phyloP scores from a whole-genome alignment of 2,113 vertebrate species.

The Aspiorhynchus laticeps region DNA sequence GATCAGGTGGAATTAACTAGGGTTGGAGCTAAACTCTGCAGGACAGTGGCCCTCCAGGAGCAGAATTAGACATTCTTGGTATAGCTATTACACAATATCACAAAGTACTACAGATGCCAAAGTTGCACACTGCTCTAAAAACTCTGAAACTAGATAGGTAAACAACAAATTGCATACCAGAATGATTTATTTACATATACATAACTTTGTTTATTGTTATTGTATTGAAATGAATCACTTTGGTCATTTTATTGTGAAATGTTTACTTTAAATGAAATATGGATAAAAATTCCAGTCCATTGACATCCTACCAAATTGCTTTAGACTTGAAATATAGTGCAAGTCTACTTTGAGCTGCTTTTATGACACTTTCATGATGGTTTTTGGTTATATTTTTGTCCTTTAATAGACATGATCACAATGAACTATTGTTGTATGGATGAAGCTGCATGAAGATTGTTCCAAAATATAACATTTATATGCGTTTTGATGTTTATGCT shows the following conservation, averaged over 20 bases:
- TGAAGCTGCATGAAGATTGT: no score
- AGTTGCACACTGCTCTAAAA: not conserved
- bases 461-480: not conserved
- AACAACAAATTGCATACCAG: not conserved
- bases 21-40: not conserved
- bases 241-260: not conserved
- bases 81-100: not conserved
- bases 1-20: no score
- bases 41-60: not conserved
- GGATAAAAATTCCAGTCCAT: not conserved
- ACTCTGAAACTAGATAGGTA: not conserved
- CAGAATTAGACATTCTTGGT: not conserved
- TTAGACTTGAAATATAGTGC: not conserved
- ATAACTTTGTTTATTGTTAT: not conserved
- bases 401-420: not conserved
- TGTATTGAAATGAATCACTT: not conserved
- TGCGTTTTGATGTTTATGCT: no score
- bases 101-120: not conserved
- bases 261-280: not conserved
- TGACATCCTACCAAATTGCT: not conserved
- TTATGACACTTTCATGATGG: not conserved
- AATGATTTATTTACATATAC: not conserved
- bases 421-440: not conserved
- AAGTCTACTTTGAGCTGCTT: not conserved
- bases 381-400: not conserved